These are phyloP conservation scores for Orycteropus afer DNA, from an alignment of 2,113 vertebrate genomes.

Conservation along the genomic window DNA sequence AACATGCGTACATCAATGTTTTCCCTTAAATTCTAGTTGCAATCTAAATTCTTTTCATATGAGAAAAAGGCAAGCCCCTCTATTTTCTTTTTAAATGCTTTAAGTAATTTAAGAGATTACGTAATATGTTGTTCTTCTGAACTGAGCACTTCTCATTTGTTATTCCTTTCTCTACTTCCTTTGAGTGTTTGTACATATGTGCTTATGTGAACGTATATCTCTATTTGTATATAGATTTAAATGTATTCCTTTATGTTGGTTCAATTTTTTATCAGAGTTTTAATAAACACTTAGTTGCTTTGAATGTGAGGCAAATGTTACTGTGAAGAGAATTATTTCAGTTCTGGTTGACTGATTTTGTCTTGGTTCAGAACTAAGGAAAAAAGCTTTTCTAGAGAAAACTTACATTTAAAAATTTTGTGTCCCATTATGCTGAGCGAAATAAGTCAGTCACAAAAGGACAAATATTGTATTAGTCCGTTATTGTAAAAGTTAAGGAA, in stretches of 20 bases:
- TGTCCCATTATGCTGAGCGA: no score
- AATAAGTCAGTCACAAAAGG: no score
- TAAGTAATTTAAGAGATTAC: background rate
- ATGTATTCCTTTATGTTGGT: background rate
- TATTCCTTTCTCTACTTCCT: background rate
- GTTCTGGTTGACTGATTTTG: background rate
- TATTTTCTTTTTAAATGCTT: background rate
- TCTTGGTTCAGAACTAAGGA: background rate
- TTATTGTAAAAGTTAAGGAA: no score
- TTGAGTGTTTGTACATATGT: background rate
- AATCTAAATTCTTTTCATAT: background rate
- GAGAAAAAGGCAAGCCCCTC: background rate
- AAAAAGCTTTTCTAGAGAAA: background rate
- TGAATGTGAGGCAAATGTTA: background rate
- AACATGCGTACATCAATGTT: background rate
- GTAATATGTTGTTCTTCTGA: background rate
- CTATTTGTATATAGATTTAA: background rate
- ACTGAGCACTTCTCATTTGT: background rate
- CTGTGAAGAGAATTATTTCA: background rate
- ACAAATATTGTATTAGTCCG: no score
- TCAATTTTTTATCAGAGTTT: background rate
- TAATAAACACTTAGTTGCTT: background rate
- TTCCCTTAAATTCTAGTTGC: background rate
- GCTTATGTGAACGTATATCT: background rate
- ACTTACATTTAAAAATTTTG: background rate